phyloP scores from a whole-genome alignment of 2,888 invertebrate species.

The Drosophila suboccidentalis region DNA sequence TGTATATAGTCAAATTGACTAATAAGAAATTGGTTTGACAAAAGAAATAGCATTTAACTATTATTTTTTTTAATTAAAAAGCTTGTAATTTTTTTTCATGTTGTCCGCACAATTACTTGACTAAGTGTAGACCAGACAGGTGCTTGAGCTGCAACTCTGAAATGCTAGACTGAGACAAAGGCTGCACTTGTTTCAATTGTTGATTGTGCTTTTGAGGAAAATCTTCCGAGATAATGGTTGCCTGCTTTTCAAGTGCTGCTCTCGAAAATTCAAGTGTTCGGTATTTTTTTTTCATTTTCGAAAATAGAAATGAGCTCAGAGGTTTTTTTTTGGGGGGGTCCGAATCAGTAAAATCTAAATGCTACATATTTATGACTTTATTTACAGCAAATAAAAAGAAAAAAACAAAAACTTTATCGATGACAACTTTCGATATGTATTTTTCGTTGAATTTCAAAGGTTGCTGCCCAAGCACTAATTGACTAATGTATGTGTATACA shows the following conservation, averaged over 20 bases:
- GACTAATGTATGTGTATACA: slow-evolving; percentile 11
- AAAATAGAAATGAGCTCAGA: slow-evolving; percentile 57
- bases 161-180: slow-evolving; percentile 37
- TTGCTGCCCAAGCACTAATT: slow-evolving; percentile 15
- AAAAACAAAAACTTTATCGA: slow-evolving; percentile 21
- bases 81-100: neutral
- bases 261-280: slow-evolving; percentile 51
- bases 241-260: slow-evolving; percentile 37
- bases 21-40: too few relatives aligned
- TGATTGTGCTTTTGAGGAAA: slow-evolving; percentile 30
- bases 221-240: slow-evolving; percentile 53
- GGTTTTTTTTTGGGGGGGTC: neutral
- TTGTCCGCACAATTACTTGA: neutral
- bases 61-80: too few relatives aligned
- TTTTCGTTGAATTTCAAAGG: slow-evolving; percentile 4
- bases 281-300: slow-evolving; percentile 10
- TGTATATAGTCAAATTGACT: too few relatives aligned
- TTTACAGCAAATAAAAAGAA: slow-evolving; percentile 7
- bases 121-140: slow-evolving; percentile 15
- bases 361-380: neutral
- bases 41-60: too few relatives aligned
- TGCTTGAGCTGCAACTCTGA: slow-evolving; percentile 50
- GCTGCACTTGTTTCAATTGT: slow-evolving; percentile 43
- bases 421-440: slow-evolving; percentile 15
- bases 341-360: slow-evolving; percentile 4